phyloP scores from a whole-genome alignment of 2,888 invertebrate genomes.

The Drosophila vallismaia region DNA sequence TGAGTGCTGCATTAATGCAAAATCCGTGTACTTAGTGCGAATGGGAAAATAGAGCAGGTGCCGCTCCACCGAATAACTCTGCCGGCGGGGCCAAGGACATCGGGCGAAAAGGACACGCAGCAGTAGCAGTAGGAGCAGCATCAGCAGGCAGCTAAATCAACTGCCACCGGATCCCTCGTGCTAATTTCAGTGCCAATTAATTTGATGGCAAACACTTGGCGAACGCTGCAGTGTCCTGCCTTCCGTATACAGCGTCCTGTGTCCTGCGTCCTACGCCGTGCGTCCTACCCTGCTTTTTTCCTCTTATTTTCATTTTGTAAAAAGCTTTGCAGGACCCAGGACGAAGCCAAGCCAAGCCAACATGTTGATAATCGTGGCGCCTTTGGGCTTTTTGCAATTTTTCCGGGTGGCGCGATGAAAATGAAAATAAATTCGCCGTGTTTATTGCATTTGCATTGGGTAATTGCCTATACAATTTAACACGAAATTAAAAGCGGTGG shows the following conservation, averaged over 20 bases:
- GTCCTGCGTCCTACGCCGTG: neutral
- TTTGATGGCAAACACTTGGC: slow-evolving; percentile 76
- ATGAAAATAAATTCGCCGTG: slow-evolving; percentile 75
- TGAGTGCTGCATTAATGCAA: slow-evolving; percentile 78
- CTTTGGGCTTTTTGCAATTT: slow-evolving; percentile 28
- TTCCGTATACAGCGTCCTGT: slow-evolving; percentile 6
- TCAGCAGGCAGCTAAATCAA: slow-evolving; percentile 16
- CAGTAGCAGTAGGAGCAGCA: slow-evolving; percentile 17
- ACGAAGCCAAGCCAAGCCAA: slow-evolving; percentile 24
- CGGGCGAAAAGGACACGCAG: slow-evolving; percentile 47
- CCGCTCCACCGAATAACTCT: slow-evolving; percentile 21
- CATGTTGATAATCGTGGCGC: slow-evolving; percentile 43
- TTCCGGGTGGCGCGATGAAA: slow-evolving; percentile 47
- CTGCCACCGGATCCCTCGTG: slow-evolving; percentile 40
- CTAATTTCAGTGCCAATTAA: slow-evolving; percentile 79
- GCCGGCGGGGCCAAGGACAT: slow-evolving; percentile 46
- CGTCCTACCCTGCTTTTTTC: slow-evolving; percentile 3
- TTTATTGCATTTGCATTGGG: slow-evolving; percentile 74
- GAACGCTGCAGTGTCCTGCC: slow-evolving; percentile 15
- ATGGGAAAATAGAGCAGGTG: slow-evolving; percentile 63
- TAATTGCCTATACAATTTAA: slow-evolving; percentile 77
- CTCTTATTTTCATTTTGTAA: slow-evolving; percentile 69
- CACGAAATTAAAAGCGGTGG: slow-evolving; percentile 72
- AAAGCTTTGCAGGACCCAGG: slow-evolving; percentile 67
- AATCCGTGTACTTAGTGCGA: slow-evolving; percentile 77